Percentiles rank a stretch among this genome's conserved stretches.
Conservation (phyloP, 1,140 invertebrate genomes). For the Drosophila sechellia region DNA sequence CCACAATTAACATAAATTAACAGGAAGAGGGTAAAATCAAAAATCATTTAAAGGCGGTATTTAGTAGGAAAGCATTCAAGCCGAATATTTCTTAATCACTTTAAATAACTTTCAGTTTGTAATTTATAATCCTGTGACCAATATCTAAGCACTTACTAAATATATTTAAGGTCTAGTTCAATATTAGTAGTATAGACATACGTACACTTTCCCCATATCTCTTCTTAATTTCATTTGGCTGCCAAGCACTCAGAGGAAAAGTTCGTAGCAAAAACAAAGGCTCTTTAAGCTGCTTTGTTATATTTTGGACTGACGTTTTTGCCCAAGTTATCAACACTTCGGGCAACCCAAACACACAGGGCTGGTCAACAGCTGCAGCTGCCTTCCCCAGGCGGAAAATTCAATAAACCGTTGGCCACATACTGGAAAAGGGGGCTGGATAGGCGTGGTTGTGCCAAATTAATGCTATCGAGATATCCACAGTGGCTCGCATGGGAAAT, state of each 20-base stretch:
- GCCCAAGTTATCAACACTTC: constrained; percentile 34
- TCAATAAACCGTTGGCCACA: constrained; percentile 68
- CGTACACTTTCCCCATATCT: neutral
- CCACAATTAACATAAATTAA: constrained; percentile 58
- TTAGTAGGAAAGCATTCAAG: neutral
- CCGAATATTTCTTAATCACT: too few relatives aligned
- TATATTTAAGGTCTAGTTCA: neutral
- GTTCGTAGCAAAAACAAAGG: constrained; percentile 31
- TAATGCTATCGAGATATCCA: constrained; percentile 48
- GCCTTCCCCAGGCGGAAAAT: constrained; percentile 45
- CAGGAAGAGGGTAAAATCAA: constrained; percentile 1
- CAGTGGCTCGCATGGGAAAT: constrained; percentile 28
- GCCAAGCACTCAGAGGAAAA: constrained; percentile 1
- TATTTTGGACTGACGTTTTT: constrained; percentile 42
- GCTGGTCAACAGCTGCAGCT: constrained; percentile 61
- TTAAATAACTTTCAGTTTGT: too few relatives aligned
- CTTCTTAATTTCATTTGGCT: constrained; percentile 7
- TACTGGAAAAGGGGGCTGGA: neutral
- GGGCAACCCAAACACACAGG: constrained; percentile 16
- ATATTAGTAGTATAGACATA: neutral
- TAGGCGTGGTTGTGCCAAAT: constrained; percentile 56
- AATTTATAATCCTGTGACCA: too few relatives aligned
- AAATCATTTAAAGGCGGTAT: neutral
- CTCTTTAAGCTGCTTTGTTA: constrained; percentile 64
- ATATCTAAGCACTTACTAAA: too few relatives aligned